These are phyloP conservation scores for Tanypteryx hageni DNA, from an alignment of 2,888 invertebrate species.

Conservation along the genomic window DNA sequence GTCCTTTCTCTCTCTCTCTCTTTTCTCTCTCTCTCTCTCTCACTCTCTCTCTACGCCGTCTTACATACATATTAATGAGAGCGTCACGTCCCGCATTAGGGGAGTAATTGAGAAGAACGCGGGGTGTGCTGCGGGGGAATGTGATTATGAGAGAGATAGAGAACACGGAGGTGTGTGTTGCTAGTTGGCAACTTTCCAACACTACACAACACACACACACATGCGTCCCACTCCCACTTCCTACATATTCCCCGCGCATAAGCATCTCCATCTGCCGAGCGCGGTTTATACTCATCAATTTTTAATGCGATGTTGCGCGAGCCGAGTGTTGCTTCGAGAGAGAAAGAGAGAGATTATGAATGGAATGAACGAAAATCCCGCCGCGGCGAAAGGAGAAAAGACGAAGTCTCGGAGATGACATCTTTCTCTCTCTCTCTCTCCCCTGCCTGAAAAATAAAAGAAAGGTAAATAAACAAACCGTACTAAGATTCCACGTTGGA, in stretches of 20 bases:
- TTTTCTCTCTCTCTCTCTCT: neutral
- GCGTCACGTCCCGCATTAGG: conserved; percentile 54
- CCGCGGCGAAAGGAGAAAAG: neutral
- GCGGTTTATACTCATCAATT: conserved; percentile 60
- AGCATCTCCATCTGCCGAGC: neutral
- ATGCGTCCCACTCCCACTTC: neutral
- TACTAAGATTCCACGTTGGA: too few relatives aligned
- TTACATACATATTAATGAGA: conserved; percentile 62
- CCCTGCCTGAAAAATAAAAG: neutral
- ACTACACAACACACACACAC: neutral
- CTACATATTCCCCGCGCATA: neutral
- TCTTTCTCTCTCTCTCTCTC: neutral
- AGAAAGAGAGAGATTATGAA: neutral
- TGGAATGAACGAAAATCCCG: neutral
- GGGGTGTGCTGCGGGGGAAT: neutral
- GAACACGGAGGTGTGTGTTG: conserved; percentile 25
- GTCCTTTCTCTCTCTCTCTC: neutral
- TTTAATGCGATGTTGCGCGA: conserved; percentile 42
- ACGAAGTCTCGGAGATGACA: neutral
- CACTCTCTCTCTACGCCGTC: neutral
- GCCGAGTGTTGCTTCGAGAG: neutral
- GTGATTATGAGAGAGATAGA: neutral
- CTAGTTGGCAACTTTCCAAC: conserved; percentile 15
- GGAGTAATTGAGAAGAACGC: conserved; percentile 61
- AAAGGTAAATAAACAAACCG: neutral